Evolutionary conservation across 1,140 invertebrate genomes (phyloP), one percentile per base, ranked within the genome.

Genomic region (Temnothorax curvispinosus): DNA sequence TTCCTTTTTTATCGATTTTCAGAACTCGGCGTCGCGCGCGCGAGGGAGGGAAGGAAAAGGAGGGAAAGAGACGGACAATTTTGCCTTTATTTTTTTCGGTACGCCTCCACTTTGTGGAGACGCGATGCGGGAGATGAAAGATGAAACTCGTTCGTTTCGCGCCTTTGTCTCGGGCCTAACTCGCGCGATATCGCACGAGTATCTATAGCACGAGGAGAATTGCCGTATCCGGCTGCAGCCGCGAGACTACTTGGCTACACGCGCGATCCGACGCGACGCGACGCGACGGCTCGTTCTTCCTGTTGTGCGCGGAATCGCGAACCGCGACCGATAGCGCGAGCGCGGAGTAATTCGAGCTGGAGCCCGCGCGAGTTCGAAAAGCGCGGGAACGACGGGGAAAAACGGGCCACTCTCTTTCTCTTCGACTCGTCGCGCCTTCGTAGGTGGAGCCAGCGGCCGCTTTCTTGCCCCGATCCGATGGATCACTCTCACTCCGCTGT

Each of bases 371-470:
- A 44, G 54, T 84, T 84, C 69, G 41, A 84, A 84, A 84, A 84
- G 80, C 80, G 80, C 80, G 80, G 27, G 80, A 21, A 64, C 38
- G 27, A 82, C 54, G 52, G 21, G 64, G 32, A 54, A 27, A 27
- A 67, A n/a, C 35, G 11, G 15, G 9, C 11, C 9, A 15, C 64
- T 67, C 65, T 69, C 65, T 44, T n/a, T 50, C 5, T 27, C 38
- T 27, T 11, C 18, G 56, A 32, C 54, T 74, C 41, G 41, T 50
- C 18, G 54, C 5, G 41, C 56, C 80, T 84, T 75, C 35, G 41
- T 82, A 84, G 80, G 69, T 84, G 80, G 80, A 74, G 80, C 80
- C 69, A 84, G 69, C 35, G 15, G 3, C 27, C 32, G 41, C 41
- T 62, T 11, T 3, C 32, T 44, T 41, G 54, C 67, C 11, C 9